Percentiles rank a stretch among this genome's conserved stretches.
These are phyloP conservation scores for Helleia helle DNA, from an alignment of 2,888 invertebrate genomes.

Conservation along the genomic window DNA sequence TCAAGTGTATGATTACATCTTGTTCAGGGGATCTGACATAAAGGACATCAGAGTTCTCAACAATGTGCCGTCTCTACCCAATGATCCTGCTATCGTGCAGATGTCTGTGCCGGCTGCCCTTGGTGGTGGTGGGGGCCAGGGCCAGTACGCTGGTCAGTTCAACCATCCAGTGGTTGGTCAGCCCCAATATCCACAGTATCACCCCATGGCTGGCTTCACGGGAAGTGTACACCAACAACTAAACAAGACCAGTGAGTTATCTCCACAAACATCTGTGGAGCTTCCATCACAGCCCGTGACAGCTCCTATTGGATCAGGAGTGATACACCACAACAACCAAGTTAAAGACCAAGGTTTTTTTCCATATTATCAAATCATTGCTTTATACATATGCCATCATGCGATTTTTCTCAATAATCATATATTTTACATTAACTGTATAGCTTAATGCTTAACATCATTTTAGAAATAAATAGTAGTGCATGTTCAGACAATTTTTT, in stretches of 20 bases:
- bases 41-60: slow-evolving; percentile 98
- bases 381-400: slow-evolving; percentile 55
- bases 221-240: slow-evolving; percentile 57
- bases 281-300: slow-evolving; percentile 43
- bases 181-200: slow-evolving; percentile 60
- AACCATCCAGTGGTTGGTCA: slow-evolving; percentile 82
- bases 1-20: slow-evolving; percentile 98
- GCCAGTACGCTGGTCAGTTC: slow-evolving; percentile 77
- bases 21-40: slow-evolving; percentile 98
- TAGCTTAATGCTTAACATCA: too few relatives aligned
- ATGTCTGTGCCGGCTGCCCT: slow-evolving; percentile 85
- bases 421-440: too few relatives aligned
- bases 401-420: slow-evolving; percentile 49
- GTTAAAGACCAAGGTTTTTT: slow-evolving; percentile 74
- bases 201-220: slow-evolving; percentile 69
- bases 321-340: slow-evolving; percentile 61
- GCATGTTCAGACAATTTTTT: too few relatives aligned
- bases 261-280: slow-evolving; percentile 59
- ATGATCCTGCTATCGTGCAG: slow-evolving; percentile 99
- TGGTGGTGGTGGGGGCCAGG: slow-evolving; percentile 74
- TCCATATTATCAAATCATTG: slow-evolving; percentile 34
- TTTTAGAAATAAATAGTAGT: too few relatives aligned
- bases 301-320: slow-evolving; percentile 62
- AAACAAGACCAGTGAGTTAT: slow-evolving; percentile 73
- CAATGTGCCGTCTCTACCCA: slow-evolving; percentile 87